Percentiles rank a stretch among this genome's conserved stretches.
These are phyloP conservation scores for Chaunax sp. DNA, from an alignment of 2,797 vertebrate species.

Conservation along the genomic window DNA sequence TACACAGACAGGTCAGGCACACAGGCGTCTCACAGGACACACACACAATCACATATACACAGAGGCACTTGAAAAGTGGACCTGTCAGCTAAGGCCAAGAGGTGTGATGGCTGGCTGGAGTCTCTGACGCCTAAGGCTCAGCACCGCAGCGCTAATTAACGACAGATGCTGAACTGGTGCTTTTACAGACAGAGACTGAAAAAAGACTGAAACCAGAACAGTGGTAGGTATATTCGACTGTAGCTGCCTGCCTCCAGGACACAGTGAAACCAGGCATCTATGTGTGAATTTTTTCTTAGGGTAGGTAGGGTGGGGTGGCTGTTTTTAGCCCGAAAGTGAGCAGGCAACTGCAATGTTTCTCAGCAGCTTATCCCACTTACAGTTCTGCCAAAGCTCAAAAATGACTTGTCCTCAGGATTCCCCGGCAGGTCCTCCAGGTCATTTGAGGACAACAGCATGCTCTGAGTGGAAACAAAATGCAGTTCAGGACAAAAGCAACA, in stretches of 20 bases:
- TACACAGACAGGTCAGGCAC: conserved; percentile 23
- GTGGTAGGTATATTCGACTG: conserved; percentile 17
- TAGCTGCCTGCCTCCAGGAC: conserved; percentile 3
- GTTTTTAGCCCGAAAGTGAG: conserved; percentile 12
- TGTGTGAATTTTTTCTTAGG: neutral
- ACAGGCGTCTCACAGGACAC: conserved; percentile 1
- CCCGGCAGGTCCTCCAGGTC: conserved; percentile 79
- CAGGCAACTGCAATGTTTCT: neutral
- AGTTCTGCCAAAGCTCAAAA: conserved; percentile 32
- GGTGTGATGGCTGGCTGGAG: conserved; percentile 29
- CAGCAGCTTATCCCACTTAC: conserved; percentile 64
- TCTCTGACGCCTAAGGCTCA: conserved; percentile 28
- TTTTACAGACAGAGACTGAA: conserved; percentile 38
- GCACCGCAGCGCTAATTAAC: conserved; percentile 50
- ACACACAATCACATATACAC: neutral
- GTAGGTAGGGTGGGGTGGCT: neutral
- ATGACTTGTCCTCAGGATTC: conserved; percentile 45
- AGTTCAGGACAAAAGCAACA: conserved; percentile 12
- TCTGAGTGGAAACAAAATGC: conserved; percentile 62
- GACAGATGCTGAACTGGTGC: conserved; percentile 40
- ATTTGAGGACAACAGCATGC: conserved; percentile 78
- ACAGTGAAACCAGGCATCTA: conserved; percentile 30
- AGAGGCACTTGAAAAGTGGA: conserved; percentile 6
- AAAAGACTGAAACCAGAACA: conserved; percentile 44
- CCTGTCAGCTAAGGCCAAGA: conserved; percentile 32